Evolutionary conservation across 37 sponge, comb jelly and placozoan species (phyloP).

Genomic region (Mnemiopsis leidyi): DNA sequence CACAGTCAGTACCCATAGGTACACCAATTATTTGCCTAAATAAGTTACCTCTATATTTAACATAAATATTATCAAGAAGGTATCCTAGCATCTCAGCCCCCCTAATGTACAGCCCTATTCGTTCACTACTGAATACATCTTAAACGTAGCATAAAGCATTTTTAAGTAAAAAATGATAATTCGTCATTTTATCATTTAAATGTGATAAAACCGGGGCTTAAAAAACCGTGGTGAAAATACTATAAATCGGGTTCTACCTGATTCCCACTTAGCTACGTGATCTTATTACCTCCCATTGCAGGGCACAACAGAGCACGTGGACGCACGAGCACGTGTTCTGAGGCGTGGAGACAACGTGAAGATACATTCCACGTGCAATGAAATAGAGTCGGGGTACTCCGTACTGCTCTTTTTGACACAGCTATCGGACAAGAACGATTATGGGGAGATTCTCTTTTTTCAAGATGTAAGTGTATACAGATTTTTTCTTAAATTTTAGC

Average conservation of each 20-base stretch:
- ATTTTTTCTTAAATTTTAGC: neutral
- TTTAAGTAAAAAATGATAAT: no score
- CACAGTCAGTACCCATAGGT: no score
- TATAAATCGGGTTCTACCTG: neutral
- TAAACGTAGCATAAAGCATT: no score
- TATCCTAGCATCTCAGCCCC: no score
- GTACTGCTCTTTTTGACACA: neutral
- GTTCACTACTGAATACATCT: no score
- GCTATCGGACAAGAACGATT: slow-evolving; percentile 21
- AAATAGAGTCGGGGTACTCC: slow-evolving; percentile 48
- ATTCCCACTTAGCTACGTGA: neutral
- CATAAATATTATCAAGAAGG: no score
- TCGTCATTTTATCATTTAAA: no score
- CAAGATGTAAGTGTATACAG: slow-evolving; percentile 29
- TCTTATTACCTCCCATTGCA: neutral
- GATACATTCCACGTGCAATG: slow-evolving; percentile 3
- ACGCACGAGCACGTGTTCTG: slow-evolving; percentile 19
- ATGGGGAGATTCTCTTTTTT: slow-evolving; percentile 67
- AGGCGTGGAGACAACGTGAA: slow-evolving; percentile 63
- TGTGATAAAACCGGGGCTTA: no score
- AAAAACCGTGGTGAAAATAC: no score
- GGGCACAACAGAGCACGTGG: slow-evolving; percentile 13
- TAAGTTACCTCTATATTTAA: no score
- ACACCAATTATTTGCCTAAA: no score
- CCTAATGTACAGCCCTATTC: no score